Evolutionary conservation across 2,113 vertebrate genomes (phyloP).

Genomic region (Barbus barbus): DNA sequence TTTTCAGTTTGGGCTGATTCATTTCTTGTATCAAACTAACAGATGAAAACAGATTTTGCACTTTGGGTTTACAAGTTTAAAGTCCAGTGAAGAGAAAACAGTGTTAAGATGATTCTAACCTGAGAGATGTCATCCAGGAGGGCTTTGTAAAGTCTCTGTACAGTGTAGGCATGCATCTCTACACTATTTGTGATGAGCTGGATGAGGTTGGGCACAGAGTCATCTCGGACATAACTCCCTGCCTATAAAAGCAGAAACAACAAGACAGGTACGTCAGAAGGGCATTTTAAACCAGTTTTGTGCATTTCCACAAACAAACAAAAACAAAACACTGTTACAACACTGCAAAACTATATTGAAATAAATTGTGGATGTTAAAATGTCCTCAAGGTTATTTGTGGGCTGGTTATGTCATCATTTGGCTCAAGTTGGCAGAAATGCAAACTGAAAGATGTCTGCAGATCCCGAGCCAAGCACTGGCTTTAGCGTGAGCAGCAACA

Average conservation of each 20-base stretch:
- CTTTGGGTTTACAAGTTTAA: not conserved
- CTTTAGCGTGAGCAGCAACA: not conserved
- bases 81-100: not conserved
- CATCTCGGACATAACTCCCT: slow-evolving; percentile 96
- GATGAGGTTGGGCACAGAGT: slow-evolving; percentile 97
- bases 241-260: slow-evolving; percentile 73
- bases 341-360: not conserved
- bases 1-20: not conserved
- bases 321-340: not conserved
- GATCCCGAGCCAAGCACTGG: not conserved
- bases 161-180: slow-evolving; percentile 98
- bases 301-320: not conserved
- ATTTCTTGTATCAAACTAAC: not conserved
- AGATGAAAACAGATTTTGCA: not conserved
- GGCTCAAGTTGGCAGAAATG: not conserved
- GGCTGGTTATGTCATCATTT: not conserved
- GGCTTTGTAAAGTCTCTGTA: slow-evolving; percentile 98
- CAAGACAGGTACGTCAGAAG: not conserved
- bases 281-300: not conserved
- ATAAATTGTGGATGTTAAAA: not conserved
- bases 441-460: not conserved
- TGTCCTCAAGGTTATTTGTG: slow-evolving; percentile 3
- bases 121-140: slow-evolving; percentile 97
- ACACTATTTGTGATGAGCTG: slow-evolving; percentile 99
- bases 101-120: slow-evolving; percentile 69